These are phyloP conservation scores for Catotricha subobsoleta DNA, from an alignment of 2,888 invertebrate species.

Conservation along the genomic window DNA sequence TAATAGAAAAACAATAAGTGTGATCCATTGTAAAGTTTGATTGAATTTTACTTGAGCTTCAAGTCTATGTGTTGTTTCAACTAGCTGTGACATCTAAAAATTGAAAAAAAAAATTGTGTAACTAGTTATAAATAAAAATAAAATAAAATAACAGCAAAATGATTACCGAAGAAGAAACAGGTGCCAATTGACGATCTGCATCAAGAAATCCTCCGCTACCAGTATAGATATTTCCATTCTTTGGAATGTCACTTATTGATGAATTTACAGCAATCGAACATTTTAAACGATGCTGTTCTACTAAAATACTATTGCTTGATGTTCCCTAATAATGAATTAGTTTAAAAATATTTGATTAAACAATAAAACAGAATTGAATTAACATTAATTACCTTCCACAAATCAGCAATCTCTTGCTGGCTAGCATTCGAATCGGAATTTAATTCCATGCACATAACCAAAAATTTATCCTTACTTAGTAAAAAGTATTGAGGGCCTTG, in stretches of 20 bases:
- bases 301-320: constrained; percentile 32
- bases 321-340: constrained; percentile 20
- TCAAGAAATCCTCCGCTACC: constrained; percentile 3
- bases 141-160: not conserved
- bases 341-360: not conserved
- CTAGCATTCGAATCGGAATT: constrained; percentile 38
- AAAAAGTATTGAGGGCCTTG: constrained; percentile 49
- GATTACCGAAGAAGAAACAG: constrained; percentile 9
- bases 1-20: constrained; percentile 31
- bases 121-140: not conserved
- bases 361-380: not conserved
- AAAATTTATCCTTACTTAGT: constrained; percentile 65
- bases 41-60: constrained; percentile 32
- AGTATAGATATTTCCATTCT: constrained; percentile 10
- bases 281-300: constrained; percentile 54
- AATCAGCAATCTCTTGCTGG: constrained; percentile 43
- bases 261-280: constrained; percentile 28
- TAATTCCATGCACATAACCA: constrained; percentile 63
- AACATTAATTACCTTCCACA: constrained; percentile 45
- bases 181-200: constrained; percentile 8
- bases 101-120: not conserved
- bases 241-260: constrained; percentile 17
- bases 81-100: constrained; percentile 24
- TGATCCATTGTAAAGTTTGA: constrained; percentile 33
- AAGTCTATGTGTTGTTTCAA: constrained; percentile 25